phyloP scores from a whole-genome alignment of 2,888 invertebrate genomes.

The Trimorus sp. region DNA sequence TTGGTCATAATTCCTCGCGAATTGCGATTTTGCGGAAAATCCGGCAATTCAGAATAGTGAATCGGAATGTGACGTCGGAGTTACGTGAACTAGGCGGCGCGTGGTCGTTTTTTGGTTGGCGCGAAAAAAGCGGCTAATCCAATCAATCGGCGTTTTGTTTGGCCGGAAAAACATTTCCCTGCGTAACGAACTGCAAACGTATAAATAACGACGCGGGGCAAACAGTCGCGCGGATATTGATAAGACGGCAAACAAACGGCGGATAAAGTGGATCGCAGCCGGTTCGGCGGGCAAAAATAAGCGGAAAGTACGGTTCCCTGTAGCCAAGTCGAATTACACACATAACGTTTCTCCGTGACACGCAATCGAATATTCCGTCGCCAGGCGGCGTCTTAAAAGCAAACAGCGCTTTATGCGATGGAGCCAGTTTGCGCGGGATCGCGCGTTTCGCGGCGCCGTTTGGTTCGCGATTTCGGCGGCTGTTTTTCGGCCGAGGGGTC shows the following conservation, averaged over 20 bases:
- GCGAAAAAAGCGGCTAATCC: not conserved
- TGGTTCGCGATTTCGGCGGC: slow-evolving; percentile 58
- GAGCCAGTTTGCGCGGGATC: slow-evolving; percentile 63
- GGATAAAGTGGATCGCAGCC: not conserved
- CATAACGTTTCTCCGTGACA: slow-evolving; percentile 53
- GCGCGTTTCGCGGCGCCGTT: slow-evolving; percentile 59
- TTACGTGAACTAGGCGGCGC: too few relatives aligned
- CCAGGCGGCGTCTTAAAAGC: slow-evolving; percentile 57
- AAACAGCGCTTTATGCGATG: slow-evolving; percentile 64
- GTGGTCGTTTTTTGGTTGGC: not conserved
- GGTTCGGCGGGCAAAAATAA: slow-evolving; percentile 21
- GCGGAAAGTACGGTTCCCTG: slow-evolving; percentile 33
- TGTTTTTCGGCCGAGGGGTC: slow-evolving; percentile 58
- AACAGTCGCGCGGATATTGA: not conserved
- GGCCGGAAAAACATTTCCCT: too few relatives aligned
- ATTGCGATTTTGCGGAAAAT: too few relatives aligned
- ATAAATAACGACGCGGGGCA: not conserved
- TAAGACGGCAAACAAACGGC: not conserved
- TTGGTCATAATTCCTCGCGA: too few relatives aligned
- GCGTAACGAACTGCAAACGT: not conserved
- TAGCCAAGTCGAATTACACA: slow-evolving; percentile 54
- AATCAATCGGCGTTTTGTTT: too few relatives aligned
- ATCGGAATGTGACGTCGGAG: too few relatives aligned
- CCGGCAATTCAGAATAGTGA: too few relatives aligned
- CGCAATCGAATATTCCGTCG: slow-evolving; percentile 54